phyloP scores from a whole-genome alignment of 2,797 vertebrate species.

The Aplochiton taeniatus region DNA sequence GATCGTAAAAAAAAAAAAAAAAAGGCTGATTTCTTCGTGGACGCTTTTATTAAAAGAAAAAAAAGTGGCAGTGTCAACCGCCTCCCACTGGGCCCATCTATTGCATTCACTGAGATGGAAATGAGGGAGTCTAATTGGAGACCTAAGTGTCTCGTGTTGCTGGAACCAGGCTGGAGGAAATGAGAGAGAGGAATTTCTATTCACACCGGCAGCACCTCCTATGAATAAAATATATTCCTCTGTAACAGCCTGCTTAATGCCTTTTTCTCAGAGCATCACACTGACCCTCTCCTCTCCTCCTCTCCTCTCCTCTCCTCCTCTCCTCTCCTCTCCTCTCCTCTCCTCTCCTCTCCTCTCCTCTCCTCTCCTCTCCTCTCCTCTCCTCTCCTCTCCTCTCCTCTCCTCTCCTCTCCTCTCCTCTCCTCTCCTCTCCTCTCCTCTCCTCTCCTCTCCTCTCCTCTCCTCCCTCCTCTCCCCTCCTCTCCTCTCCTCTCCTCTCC shows the following conservation, averaged over 20 bases:
- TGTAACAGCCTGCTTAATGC: constrained; percentile 37
- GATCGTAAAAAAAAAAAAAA: neutral
- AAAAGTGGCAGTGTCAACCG: neutral
- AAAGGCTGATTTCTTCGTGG: neutral
- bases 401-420: too few species aligned
- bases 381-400: too few species aligned
- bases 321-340: too few species aligned
- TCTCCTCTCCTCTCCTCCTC: too few species aligned
- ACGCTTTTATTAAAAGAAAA: neutral
- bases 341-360: too few species aligned
- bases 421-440: too few species aligned
- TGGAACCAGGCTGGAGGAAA: constrained; percentile 13
- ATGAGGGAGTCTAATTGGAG: constrained; percentile 10
- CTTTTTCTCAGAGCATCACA: constrained; percentile 73
- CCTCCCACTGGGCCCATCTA: neutral
- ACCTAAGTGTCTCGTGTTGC: constrained; percentile 14
- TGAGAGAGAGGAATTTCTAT: constrained; percentile 62
- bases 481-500: too few species aligned
- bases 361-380: too few species aligned
- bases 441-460: too few species aligned
- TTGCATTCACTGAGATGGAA: constrained; percentile 12
- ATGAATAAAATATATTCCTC: constrained; percentile 50
- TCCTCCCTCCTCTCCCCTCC: too few species aligned
- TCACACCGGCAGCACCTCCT: constrained; percentile 83
- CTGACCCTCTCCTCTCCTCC: constrained; percentile 66